phyloP scores from a whole-genome alignment of 2,113 vertebrate species.

The rat (Rattus norvegicus) region GRCr8 NC_086021.1:153021501-153022000 shows the following conservation, averaged over 20 bases:
- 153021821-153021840: neutral
- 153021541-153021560: neutral
- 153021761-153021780: neutral
- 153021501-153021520: neutral
- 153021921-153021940: neutral
- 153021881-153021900: slow-evolving; percentile 9
- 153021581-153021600: neutral
- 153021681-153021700: neutral
- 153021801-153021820: neutral
- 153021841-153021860: neutral
- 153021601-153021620: neutral
- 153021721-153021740: neutral
- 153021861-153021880: slow-evolving; percentile 19
- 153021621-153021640: neutral
- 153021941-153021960: neutral
- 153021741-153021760: neutral
- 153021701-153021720: neutral
- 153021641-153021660: neutral
- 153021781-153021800: slow-evolving; percentile 32
- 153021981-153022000: neutral
- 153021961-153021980: slow-evolving; percentile 6
- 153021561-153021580: neutral
- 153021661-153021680: slow-evolving; percentile 1
- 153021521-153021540: neutral
- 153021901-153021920: neutral